Evolutionary conservation across 2,113 vertebrate species (phyloP).

Genomic region (Orcinus orca): DNA sequence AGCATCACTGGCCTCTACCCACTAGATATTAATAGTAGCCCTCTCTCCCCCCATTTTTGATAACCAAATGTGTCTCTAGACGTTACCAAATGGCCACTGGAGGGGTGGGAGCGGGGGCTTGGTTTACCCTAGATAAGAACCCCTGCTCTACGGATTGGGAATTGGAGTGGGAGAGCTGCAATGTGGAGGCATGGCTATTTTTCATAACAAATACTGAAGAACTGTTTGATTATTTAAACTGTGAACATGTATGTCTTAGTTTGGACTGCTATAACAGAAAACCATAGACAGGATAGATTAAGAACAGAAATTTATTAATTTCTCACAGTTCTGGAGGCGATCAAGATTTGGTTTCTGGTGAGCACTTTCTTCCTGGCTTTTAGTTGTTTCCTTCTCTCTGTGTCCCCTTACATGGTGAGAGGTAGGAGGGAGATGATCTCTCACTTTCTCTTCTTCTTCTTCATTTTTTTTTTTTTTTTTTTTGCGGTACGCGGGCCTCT

Average conservation of each 20-base stretch:
- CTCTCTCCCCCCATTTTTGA: not conserved
- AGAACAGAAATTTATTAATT: not conserved
- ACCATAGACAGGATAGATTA: not conserved
- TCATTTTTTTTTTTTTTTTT: no score
- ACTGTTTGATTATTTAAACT: not conserved
- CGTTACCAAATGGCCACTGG: no score
- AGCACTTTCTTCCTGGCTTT: not conserved
- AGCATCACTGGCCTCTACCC: not conserved
- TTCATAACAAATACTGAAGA: not conserved
- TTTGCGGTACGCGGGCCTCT: no score
- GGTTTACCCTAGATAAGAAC: not conserved
- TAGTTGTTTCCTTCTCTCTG: not conserved
- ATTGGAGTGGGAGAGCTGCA: not conserved
- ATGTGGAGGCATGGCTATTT: not conserved
- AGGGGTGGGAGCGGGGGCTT: rapidly evolving
- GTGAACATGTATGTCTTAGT: not conserved
- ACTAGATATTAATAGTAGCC: not conserved
- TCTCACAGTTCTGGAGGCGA: not conserved
- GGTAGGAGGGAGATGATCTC: not conserved
- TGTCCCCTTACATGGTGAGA: not conserved
- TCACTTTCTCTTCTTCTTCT: not conserved
- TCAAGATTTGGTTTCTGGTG: not conserved
- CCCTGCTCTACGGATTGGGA: not conserved
- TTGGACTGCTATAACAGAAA: not conserved
- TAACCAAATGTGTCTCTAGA: not conserved